These are phyloP conservation scores for Pachycephus smyrnensis DNA, from an alignment of 2,888 invertebrate genomes.

Conservation along the genomic window DNA sequence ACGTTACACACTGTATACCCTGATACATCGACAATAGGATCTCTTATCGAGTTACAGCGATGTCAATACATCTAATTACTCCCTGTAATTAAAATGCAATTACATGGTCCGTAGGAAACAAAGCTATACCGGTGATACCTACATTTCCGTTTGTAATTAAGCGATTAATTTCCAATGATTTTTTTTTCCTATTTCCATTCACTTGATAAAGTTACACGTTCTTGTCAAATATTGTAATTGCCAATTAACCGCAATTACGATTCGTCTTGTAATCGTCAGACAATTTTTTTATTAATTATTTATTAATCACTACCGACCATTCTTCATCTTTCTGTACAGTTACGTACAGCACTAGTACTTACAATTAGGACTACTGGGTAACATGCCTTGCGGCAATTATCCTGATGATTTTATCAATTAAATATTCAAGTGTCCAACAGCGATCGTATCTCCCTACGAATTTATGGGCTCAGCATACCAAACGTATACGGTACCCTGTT, in stretches of 20 bases:
- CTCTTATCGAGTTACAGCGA: background rate
- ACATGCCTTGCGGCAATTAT: conserved; percentile 33
- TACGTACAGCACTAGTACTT: background rate
- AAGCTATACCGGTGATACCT: background rate
- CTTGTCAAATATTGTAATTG: background rate
- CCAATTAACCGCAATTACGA: background rate
- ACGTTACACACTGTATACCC: background rate
- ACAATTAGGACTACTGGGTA: background rate
- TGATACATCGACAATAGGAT: background rate
- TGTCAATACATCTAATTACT: background rate
- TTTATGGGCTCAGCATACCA: conserved; percentile 20
- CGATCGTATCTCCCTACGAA: conserved; percentile 39
- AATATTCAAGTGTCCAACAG: conserved; percentile 34
- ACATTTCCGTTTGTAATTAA: background rate
- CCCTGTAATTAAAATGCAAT: background rate
- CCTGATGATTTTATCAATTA: conserved; percentile 39
- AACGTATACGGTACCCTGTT: background rate
- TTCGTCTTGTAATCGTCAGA: background rate
- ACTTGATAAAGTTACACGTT: too few species aligned
- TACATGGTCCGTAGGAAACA: background rate
- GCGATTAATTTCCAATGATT: too few species aligned
- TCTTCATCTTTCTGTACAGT: background rate
- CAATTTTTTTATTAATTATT: background rate
- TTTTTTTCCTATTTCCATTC: too few species aligned
- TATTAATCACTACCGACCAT: background rate